Conservation (phyloP, 2,888 invertebrate species). For the Serripes groenlandicus region DNA sequence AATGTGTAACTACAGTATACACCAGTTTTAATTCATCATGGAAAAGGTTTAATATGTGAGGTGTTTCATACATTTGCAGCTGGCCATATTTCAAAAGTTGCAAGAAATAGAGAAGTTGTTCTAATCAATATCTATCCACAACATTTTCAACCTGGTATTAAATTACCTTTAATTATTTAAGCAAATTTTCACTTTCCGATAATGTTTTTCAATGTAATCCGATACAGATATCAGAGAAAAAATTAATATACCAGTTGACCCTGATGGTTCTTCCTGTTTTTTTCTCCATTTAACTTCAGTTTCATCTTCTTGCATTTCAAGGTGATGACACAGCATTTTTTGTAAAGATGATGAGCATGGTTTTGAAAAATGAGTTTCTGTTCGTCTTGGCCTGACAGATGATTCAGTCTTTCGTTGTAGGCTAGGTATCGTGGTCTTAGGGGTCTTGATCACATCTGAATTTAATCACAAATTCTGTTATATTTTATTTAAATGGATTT, state of each 20-base stretch:
- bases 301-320: conserved; percentile 62
- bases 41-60: too few relatives aligned
- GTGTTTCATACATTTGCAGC: too few relatives aligned
- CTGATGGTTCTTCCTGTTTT: not conserved
- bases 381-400: not conserved
- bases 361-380: not conserved
- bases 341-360: not conserved
- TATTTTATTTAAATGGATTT: too few relatives aligned
- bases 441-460: not conserved
- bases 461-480: too few relatives aligned
- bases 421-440: not conserved
- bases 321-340: conserved; percentile 44
- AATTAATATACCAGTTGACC: not conserved
- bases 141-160: not conserved
- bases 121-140: too few relatives aligned
- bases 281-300: conserved; percentile 62
- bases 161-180: not conserved
- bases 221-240: too few relatives aligned
- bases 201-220: not conserved
- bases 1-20: too few relatives aligned
- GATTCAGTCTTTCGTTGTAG: not conserved
- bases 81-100: too few relatives aligned
- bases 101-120: too few relatives aligned
- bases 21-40: too few relatives aligned
- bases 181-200: not conserved